Evolutionary conservation across 2,888 invertebrate species (phyloP).

Genomic region (Eupithecia exiguata): DNA sequence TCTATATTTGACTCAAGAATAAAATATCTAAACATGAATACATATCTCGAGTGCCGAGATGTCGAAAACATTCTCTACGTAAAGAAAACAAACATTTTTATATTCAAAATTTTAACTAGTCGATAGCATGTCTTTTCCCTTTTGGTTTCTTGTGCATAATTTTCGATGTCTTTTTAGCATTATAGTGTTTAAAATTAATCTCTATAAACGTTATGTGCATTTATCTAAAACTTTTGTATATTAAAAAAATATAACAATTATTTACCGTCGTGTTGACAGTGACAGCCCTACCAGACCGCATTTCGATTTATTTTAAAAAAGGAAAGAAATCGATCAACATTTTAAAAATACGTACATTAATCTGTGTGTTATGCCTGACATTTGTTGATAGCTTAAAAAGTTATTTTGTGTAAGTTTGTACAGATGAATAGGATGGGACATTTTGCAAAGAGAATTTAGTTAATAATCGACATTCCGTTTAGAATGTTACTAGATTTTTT

Average conservation of each 20-base stretch:
- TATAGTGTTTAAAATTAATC: slow-evolving; percentile 65
- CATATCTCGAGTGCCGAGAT: slow-evolving; percentile 78
- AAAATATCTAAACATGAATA: slow-evolving; percentile 65
- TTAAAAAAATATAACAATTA: slow-evolving; percentile 55
- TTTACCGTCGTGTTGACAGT: slow-evolving; percentile 68
- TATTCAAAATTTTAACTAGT: slow-evolving; percentile 82
- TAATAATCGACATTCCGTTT: slow-evolving; percentile 82
- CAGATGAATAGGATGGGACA: slow-evolving; percentile 83
- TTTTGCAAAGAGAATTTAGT: slow-evolving; percentile 84
- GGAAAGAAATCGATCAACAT: slow-evolving; percentile 65
- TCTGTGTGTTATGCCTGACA: slow-evolving; percentile 77
- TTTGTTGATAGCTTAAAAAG: slow-evolving; percentile 80
- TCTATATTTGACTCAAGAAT: slow-evolving; percentile 41
- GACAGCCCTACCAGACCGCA: slow-evolving; percentile 79
- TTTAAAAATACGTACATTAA: slow-evolving; percentile 71
- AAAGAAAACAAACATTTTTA: slow-evolving; percentile 75
- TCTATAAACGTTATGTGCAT: slow-evolving; percentile 77
- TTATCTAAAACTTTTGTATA: slow-evolving; percentile 71
- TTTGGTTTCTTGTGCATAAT: slow-evolving; percentile 73
- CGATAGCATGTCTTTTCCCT: slow-evolving; percentile 74
- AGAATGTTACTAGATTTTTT: slow-evolving; percentile 82
- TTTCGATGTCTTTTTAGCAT: slow-evolving; percentile 78
- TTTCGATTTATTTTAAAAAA: slow-evolving; percentile 59
- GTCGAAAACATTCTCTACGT: slow-evolving; percentile 68
- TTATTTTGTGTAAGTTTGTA: slow-evolving; percentile 83